These are phyloP conservation scores for Thymelicus acteon DNA, from an alignment of 2,888 invertebrate genomes.

Conservation along the genomic window DNA sequence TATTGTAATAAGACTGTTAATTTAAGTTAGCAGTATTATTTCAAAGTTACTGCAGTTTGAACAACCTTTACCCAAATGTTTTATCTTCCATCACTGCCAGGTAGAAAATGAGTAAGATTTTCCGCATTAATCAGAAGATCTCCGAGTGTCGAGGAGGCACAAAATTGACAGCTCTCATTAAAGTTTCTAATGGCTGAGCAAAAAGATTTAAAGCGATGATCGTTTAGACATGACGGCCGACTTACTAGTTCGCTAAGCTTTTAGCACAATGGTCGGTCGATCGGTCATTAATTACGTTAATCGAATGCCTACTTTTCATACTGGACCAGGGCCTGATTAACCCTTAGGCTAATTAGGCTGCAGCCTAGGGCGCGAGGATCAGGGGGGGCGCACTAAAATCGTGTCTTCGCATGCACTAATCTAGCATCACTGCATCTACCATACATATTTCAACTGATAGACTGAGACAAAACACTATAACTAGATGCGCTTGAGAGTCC, in stretches of 20 bases:
- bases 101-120: slow-evolving; percentile 49
- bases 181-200: slow-evolving; percentile 61
- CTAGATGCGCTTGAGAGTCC: no score
- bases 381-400: no score
- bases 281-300: slow-evolving; percentile 26
- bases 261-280: slow-evolving; percentile 20
- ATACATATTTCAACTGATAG: no score
- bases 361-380: no score
- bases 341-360: no score
- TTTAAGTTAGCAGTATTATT: no score
- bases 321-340: no score
- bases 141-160: slow-evolving; percentile 54
- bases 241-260: slow-evolving; percentile 38
- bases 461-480: no score
- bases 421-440: no score
- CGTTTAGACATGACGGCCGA: slow-evolving; percentile 39
- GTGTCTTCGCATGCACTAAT: no score
- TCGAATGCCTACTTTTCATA: slow-evolving; percentile 33
- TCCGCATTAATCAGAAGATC: slow-evolving; percentile 57
- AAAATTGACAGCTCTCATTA: slow-evolving; percentile 72
- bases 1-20: no score
- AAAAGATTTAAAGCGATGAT: slow-evolving; percentile 49
- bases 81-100: slow-evolving; percentile 48
- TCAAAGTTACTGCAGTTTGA: neutral
- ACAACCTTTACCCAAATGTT: slow-evolving; percentile 5